Percentiles rank a stretch among this genome's conserved stretches.
Evolutionary conservation across 2,113 vertebrate genomes (phyloP).

Genomic region (Mobula hypostoma): DNA sequence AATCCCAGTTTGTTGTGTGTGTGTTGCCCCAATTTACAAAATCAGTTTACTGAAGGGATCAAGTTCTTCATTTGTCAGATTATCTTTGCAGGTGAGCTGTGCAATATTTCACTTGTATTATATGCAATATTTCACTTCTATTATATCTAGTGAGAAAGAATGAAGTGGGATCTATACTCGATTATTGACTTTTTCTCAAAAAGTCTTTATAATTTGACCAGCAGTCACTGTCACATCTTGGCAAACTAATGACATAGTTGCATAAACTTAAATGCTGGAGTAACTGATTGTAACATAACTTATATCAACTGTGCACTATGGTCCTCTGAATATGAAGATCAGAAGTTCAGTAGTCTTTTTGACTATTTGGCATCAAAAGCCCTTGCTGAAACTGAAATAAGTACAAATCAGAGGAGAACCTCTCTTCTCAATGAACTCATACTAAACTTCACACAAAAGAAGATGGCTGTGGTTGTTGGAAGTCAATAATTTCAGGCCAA

Average conservation of each 20-base stretch:
- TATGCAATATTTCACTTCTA: not conserved
- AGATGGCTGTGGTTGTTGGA: too few species aligned
- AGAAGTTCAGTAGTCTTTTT: too few species aligned
- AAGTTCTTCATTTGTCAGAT: not conserved
- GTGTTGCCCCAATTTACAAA: not conserved
- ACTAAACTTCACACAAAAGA: too few species aligned
- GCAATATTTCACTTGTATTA: not conserved
- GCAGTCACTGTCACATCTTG: not conserved
- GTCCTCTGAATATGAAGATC: too few species aligned
- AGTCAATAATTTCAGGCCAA: too few species aligned
- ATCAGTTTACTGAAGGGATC: not conserved
- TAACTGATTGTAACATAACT: too few species aligned
- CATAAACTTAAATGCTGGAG: not conserved
- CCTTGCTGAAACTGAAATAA: too few species aligned
- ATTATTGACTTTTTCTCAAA: not conserved
- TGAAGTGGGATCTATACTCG: not conserved
- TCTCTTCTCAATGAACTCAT: too few species aligned
- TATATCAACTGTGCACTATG: too few species aligned
- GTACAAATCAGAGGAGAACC: too few species aligned
- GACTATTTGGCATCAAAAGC: too few species aligned
- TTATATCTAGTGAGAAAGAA: not conserved
- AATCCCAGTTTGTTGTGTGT: too few species aligned
- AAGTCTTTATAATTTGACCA: not conserved
- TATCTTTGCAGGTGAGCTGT: not conserved
- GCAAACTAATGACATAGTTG: not conserved